Conservation (phyloP, 1,140 invertebrate species). For the Microplitis mediator region DNA sequence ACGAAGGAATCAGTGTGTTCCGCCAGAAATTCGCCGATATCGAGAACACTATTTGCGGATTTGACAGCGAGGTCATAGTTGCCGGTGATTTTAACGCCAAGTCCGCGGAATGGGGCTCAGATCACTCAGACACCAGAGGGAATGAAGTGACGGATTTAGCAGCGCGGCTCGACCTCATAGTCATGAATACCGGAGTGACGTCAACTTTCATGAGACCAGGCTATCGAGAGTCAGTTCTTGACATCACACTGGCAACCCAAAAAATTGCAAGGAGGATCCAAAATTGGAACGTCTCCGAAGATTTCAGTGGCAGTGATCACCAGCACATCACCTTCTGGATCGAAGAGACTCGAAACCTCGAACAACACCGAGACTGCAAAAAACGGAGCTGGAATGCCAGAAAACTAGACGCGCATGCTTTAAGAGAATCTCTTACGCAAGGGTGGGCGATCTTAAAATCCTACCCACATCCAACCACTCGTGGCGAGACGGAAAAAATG, state of each 20-base stretch:
- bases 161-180: slow-evolving; percentile 13
- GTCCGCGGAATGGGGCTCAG: slow-evolving; percentile 34
- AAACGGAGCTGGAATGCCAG: too few species aligned
- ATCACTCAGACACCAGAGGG: slow-evolving; percentile 24
- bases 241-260: slow-evolving; percentile 21
- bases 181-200: slow-evolving; percentile 17
- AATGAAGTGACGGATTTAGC: slow-evolving; percentile 28
- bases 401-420: too few species aligned
- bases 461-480: too few species aligned
- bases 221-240: slow-evolving; percentile 8
- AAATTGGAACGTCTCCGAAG: too few species aligned
- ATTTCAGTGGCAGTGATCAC: too few species aligned
- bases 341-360: too few species aligned
- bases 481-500: too few species aligned
- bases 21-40: neutral
- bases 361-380: too few species aligned
- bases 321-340: too few species aligned
- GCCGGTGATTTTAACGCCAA: slow-evolving; percentile 38
- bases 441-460: too few species aligned
- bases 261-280: too few species aligned
- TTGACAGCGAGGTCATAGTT: slow-evolving; percentile 15
- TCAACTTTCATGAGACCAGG: slow-evolving; percentile 27
- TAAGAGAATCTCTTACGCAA: too few species aligned
- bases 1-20: slow-evolving; percentile 17
- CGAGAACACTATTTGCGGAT: neutral